Conservation (phyloP, 2,797 vertebrate genomes). For the Neopelma chrysocephalum region DNA sequence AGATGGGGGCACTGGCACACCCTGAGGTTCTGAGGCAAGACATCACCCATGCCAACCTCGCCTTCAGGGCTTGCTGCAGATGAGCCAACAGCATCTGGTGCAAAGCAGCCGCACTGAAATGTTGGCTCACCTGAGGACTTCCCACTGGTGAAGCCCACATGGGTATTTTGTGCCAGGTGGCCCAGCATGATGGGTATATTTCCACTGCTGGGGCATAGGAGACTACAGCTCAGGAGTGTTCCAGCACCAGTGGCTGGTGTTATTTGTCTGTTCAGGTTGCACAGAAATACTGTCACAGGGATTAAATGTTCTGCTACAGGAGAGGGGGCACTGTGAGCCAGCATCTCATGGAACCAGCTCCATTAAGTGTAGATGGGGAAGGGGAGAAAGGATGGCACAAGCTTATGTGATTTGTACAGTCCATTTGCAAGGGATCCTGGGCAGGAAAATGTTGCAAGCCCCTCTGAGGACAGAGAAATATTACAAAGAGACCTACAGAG, state of each 20-base stretch:
- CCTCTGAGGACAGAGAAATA: not conserved
- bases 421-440: not conserved
- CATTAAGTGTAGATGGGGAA: not conserved
- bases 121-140: not conserved
- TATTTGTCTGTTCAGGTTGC: not conserved
- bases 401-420: not conserved
- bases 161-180: not conserved
- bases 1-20: not conserved
- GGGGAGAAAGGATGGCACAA: not conserved
- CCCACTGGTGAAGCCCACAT: not conserved
- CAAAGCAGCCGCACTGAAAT: not conserved
- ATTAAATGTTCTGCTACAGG: not conserved
- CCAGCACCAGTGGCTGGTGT: accelerated
- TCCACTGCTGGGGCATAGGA: not conserved
- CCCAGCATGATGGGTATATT: not conserved
- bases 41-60: accelerated
- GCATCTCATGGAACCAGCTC: not conserved
- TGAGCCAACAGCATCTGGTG: not conserved
- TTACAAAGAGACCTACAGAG: constrained; percentile 30
- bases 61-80: not conserved
- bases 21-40: not conserved
- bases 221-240: not conserved
- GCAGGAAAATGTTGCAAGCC: not conserved
- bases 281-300: not conserved
- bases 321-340: not conserved